Percentiles rank a stretch among this genome's conserved stretches.
phyloP scores from a whole-genome alignment of 2,888 invertebrate species.

The Apantesis nais region DNA sequence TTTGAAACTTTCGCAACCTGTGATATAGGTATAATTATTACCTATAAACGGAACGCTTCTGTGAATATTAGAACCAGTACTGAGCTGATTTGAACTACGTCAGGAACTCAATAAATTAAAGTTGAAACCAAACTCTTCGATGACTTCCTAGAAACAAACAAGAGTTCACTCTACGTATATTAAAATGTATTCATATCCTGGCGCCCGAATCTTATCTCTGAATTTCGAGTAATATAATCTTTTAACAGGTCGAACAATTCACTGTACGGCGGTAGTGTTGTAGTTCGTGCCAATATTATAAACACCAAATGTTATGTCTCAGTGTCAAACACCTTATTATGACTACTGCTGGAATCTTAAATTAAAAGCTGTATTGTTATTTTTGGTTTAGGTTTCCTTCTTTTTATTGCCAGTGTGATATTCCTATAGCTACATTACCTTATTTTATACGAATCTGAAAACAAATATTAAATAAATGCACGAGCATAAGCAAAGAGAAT shows the following conservation, averaged over 20 bases:
- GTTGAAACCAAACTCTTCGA: constrained; percentile 6
- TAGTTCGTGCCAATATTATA: constrained; percentile 56
- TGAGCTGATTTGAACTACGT: background rate
- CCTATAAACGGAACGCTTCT: background rate
- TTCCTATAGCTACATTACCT: background rate
- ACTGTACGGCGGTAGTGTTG: constrained; percentile 44
- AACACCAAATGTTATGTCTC: constrained; percentile 60
- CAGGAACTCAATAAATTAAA: background rate
- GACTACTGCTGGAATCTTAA: constrained; percentile 46
- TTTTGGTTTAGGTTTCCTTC: constrained; percentile 6
- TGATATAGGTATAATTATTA: too few relatives aligned
- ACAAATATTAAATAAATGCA: too few relatives aligned
- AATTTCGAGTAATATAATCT: constrained; percentile 39
- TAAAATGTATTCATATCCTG: constrained; percentile 19
- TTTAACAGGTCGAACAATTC: constrained; percentile 54
- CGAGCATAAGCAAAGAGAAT: too few relatives aligned
- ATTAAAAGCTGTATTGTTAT: constrained; percentile 28
- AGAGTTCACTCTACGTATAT: constrained; percentile 2
- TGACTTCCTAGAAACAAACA: constrained; percentile 30
- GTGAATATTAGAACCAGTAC: background rate
- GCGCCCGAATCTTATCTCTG: constrained; percentile 45
- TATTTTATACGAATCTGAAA: background rate
- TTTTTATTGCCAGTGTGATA: background rate
- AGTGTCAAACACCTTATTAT: constrained; percentile 59
- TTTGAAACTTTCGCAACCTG: too few relatives aligned